phyloP scores from a whole-genome alignment of 2,113 vertebrate genomes.

The Ptychochromis oligacanthus region DNA sequence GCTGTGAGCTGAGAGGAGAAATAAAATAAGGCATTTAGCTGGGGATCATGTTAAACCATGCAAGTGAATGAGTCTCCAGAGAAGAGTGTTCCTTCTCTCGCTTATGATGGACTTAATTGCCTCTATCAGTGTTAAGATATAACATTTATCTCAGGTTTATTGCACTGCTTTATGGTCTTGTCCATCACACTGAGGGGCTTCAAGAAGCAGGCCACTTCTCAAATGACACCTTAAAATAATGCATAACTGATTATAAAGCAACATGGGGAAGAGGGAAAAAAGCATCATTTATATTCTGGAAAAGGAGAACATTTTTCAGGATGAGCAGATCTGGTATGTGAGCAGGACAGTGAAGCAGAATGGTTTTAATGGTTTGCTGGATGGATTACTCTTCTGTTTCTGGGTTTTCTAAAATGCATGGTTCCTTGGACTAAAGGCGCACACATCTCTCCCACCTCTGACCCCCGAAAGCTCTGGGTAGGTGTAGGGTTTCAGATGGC shows the following conservation, averaged over 20 bases:
- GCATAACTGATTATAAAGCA: constrained; percentile 48
- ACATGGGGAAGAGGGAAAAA: neutral
- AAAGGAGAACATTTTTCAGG: constrained; percentile 23
- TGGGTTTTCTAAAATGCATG: constrained; percentile 58
- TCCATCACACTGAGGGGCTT: constrained; percentile 67
- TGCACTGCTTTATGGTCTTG: constrained; percentile 70
- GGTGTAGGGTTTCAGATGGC: constrained; percentile 75
- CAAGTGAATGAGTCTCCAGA: constrained; percentile 75
- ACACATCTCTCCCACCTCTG: constrained; percentile 66
- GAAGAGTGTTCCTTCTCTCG: constrained; percentile 56
- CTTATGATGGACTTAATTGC: constrained; percentile 79
- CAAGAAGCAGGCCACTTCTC: constrained; percentile 58
- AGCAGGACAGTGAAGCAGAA: constrained; percentile 6
- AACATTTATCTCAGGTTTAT: constrained; percentile 76
- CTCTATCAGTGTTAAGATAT: constrained; percentile 75
- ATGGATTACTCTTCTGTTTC: constrained; percentile 59
- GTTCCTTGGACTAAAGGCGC: constrained; percentile 52
- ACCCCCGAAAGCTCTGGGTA: constrained; percentile 64
- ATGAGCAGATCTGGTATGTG: constrained; percentile 33
- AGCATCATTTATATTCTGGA: constrained; percentile 35
- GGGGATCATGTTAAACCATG: constrained; percentile 72
- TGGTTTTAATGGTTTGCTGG: constrained; percentile 55
- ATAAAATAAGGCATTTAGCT: constrained; percentile 73
- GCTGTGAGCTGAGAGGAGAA: constrained; percentile 62
- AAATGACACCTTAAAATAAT: constrained; percentile 67